Percentiles rank a stretch among this genome's conserved stretches.
These are phyloP conservation scores for Pterocles gutturalis DNA, from an alignment of 2,113 vertebrate genomes.

Conservation along the genomic window DNA sequence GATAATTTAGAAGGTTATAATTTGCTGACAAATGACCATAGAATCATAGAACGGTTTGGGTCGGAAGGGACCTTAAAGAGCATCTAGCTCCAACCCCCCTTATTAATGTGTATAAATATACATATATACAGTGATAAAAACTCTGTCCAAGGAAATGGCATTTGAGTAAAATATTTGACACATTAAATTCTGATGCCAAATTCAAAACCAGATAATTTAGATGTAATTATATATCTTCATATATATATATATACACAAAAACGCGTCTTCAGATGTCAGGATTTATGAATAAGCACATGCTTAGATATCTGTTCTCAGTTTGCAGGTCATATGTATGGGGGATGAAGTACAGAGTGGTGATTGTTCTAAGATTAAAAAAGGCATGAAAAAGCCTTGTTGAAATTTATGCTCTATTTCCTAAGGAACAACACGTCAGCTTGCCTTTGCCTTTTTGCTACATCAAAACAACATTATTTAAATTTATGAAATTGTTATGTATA, in stretches of 20 bases:
- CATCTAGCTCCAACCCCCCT: too few species aligned
- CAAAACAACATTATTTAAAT: background rate
- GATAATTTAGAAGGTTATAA: background rate
- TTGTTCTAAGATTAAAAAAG: background rate
- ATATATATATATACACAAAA: background rate
- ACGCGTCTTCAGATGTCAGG: background rate
- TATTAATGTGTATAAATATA: background rate
- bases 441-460: background rate
- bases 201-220: background rate
- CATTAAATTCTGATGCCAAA: background rate
- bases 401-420: background rate
- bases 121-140: background rate
- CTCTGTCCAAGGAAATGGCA: background rate
- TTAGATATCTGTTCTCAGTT: background rate
- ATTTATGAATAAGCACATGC: background rate
- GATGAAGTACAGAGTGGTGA: slow-evolving; percentile 12
- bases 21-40: background rate
- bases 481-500: background rate
- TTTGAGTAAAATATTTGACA: background rate
- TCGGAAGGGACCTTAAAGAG: too few species aligned
- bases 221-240: background rate
- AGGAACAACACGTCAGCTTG: background rate
- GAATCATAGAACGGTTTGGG: too few species aligned
- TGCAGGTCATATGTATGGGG: background rate
- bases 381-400: background rate